A percentile compares a stretch with the other conserved stretches of the same genome.
Evolutionary conservation across 2,888 invertebrate species (phyloP).

Genomic region (Hyles lineata): DNA sequence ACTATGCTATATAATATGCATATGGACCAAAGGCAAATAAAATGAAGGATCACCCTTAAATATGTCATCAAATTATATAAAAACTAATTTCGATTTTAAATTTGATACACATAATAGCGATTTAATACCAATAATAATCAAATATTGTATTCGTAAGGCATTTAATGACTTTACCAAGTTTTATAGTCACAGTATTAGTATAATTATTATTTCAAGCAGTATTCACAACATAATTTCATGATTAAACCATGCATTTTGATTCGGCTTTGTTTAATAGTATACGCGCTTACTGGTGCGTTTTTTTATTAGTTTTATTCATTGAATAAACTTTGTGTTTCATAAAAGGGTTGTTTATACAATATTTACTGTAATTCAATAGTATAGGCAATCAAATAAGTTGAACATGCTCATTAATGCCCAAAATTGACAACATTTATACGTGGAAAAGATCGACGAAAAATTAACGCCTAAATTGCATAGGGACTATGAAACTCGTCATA

Average conservation of each 20-base stretch:
- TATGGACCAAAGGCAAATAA: constrained; percentile 25
- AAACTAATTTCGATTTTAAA: neutral
- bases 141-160: constrained; percentile 4
- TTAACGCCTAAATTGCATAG: neutral
- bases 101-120: neutral
- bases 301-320: neutral
- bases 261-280: neutral
- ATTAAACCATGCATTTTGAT: neutral
- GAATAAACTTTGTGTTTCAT: neutral
- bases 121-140: neutral
- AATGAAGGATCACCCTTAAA: neutral
- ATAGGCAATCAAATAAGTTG: neutral
- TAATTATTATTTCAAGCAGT: neutral
- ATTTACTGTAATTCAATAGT: neutral
- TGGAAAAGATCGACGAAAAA: neutral
- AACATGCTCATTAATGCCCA: neutral
- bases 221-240: neutral
- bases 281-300: neutral
- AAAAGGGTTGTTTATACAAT: neutral
- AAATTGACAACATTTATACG: neutral
- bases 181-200: neutral
- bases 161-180: constrained; percentile 8
- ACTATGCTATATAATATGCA: neutral
- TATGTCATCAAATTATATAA: neutral
- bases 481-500: neutral